These are phyloP conservation scores for Ispidina lecontei DNA, from an alignment of 2,797 vertebrate genomes.

Conservation along the genomic window DNA sequence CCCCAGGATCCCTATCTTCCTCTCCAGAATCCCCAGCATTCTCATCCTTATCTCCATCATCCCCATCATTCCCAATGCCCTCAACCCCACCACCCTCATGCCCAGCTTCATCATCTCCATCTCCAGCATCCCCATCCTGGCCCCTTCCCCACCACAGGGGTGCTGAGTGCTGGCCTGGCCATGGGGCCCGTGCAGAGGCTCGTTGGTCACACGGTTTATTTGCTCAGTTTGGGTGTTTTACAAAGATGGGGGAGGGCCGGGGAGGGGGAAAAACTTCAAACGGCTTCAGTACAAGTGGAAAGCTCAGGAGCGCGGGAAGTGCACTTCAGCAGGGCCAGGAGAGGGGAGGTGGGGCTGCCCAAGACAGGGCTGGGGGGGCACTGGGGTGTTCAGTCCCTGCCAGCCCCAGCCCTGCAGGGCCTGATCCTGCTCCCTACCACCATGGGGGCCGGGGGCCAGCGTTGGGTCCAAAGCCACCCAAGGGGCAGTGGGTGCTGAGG, in stretches of 20 bases:
- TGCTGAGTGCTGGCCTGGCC: background rate
- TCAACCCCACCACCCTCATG: background rate
- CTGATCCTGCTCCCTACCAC: background rate
- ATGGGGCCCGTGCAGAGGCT: background rate
- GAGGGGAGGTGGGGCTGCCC: background rate
- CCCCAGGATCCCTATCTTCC: background rate
- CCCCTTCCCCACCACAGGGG: background rate
- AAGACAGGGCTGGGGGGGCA: background rate
- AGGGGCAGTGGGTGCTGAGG: background rate
- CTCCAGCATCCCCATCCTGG: background rate
- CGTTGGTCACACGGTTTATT: constrained; percentile 77
- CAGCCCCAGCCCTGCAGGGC: background rate
- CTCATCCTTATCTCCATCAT: background rate
- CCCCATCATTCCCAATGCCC: background rate
- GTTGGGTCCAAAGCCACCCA: background rate
- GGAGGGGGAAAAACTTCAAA: background rate
- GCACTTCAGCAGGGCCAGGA: constrained; percentile 63
- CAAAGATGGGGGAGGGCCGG: constrained; percentile 41
- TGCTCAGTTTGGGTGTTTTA: constrained; percentile 68
- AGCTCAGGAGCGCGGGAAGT: constrained; percentile 66
- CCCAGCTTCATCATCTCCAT: background rate
- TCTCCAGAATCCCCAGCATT: too few relatives aligned
- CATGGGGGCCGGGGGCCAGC: background rate
- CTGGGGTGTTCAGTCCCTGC: background rate
- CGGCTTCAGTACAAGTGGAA: constrained; percentile 59